phyloP scores from a whole-genome alignment of 2,888 invertebrate species.

The Acrobasis repandana region DNA sequence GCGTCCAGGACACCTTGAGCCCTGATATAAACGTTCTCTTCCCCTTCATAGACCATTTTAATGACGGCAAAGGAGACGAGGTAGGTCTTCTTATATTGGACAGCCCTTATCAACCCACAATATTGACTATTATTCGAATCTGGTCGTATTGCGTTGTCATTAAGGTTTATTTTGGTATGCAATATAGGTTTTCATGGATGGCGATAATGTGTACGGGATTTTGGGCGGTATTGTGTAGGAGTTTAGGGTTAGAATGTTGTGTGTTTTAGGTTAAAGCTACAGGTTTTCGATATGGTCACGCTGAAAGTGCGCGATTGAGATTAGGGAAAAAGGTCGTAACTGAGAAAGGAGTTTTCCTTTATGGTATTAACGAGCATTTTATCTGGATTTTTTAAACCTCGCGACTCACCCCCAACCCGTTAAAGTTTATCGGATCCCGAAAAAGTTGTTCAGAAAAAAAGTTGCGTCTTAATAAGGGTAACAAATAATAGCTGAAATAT shows the following conservation, averaged over 20 bases:
- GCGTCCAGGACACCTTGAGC: conserved; percentile 53
- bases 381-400: not conserved
- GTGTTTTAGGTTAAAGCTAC: conserved; percentile 57
- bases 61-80: conserved; percentile 37
- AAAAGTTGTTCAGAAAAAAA: too few relatives aligned
- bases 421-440: too few relatives aligned
- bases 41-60: conserved; percentile 49
- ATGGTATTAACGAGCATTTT: not conserved
- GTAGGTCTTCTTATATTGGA: conserved; percentile 46
- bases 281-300: conserved; percentile 73
- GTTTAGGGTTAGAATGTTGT: conserved; percentile 34
- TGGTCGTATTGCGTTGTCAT: conserved; percentile 18
- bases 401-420: too few relatives aligned
- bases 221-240: rapidly evolving
- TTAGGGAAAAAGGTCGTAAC: conserved; percentile 40
- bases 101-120: conserved; percentile 49
- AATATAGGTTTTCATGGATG: conserved; percentile 1
- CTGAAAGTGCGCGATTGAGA: conserved; percentile 58
- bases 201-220: conserved; percentile 8
- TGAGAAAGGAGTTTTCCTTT: conserved; percentile 24
- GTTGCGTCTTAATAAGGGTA: too few relatives aligned
- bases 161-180: conserved; percentile 34
- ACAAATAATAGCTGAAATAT: too few relatives aligned
- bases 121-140: conserved; percentile 19
- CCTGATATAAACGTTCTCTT: conserved; percentile 43